phyloP scores from a whole-genome alignment of 2,113 vertebrate genomes.

The Picathartes gymnocephalus region DNA sequence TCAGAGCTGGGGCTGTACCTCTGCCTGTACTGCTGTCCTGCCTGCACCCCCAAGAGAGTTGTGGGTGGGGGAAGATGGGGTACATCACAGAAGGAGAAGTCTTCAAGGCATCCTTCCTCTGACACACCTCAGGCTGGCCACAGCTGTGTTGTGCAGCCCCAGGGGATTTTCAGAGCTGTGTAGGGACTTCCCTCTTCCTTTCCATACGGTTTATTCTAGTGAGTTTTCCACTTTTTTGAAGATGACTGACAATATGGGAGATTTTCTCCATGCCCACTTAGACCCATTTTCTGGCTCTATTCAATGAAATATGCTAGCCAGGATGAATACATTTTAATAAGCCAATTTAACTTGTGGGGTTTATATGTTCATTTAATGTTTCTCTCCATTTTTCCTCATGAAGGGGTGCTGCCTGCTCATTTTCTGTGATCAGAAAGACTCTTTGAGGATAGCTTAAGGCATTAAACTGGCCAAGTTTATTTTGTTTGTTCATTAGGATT shows the following conservation, averaged over 20 bases:
- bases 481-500: background rate
- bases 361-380: background rate
- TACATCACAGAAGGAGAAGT: background rate
- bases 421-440: background rate
- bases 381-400: background rate
- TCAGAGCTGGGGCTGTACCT: background rate
- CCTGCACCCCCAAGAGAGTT: background rate
- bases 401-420: background rate
- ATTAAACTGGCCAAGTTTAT: background rate
- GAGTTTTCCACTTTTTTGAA: background rate
- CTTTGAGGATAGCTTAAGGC: background rate
- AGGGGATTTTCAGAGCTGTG: background rate
- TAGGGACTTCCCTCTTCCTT: background rate
- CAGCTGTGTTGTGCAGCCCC: background rate
- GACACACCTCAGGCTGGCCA: background rate
- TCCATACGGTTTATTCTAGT: background rate
- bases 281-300: background rate
- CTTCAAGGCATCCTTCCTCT: background rate
- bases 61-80: background rate
- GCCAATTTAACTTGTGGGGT: background rate
- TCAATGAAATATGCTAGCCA: background rate
- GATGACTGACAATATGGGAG: background rate
- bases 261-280: background rate
- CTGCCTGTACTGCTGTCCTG: accelerated
- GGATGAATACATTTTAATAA: background rate